phyloP scores from a whole-genome alignment of 2,797 vertebrate genomes.

The Sebastes cheni region DNA sequence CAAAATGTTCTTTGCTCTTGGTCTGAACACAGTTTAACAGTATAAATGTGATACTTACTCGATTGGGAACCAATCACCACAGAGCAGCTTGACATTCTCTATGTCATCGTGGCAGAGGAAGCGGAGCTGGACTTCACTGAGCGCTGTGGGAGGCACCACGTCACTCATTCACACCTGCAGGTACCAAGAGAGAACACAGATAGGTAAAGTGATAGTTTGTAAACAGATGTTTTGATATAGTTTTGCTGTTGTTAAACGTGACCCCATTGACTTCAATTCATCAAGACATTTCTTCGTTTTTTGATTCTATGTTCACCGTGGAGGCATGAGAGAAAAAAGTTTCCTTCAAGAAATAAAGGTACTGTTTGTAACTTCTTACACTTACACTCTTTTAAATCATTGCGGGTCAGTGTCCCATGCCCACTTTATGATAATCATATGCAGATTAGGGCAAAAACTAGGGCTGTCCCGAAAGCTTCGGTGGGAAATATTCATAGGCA shows the following conservation, averaged over 20 bases:
- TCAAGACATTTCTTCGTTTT: not conserved
- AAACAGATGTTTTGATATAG: not conserved
- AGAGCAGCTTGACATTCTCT: slow-evolving; percentile 96
- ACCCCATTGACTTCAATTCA: too few species aligned
- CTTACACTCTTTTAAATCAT: too few species aligned
- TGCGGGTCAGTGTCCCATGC: too few species aligned
- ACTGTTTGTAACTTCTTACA: too few species aligned
- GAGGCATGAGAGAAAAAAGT: too few species aligned
- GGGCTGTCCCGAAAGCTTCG: too few species aligned
- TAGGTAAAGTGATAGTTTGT: not conserved
- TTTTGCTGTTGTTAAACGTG: not conserved
- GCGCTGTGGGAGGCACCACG: slow-evolving; percentile 92
- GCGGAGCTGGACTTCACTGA: slow-evolving; percentile 96
- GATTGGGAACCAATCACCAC: slow-evolving; percentile 98
- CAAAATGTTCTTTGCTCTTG: too few species aligned
- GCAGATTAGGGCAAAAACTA: too few species aligned
- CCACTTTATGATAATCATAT: too few species aligned
- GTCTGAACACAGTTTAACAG: too few species aligned
- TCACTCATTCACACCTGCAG: slow-evolving; percentile 98
- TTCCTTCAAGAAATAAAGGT: not conserved
- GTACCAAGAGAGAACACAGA: not conserved
- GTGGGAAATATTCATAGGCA: too few species aligned
- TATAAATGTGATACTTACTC: slow-evolving; percentile 83
- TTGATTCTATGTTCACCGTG: too few species aligned
- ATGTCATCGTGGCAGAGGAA: slow-evolving; percentile 99